Evolutionary conservation across 2,888 invertebrate species (phyloP), one percentile per base, ranked within the genome.

Genomic region (Dryobotodes eremita): DNA sequence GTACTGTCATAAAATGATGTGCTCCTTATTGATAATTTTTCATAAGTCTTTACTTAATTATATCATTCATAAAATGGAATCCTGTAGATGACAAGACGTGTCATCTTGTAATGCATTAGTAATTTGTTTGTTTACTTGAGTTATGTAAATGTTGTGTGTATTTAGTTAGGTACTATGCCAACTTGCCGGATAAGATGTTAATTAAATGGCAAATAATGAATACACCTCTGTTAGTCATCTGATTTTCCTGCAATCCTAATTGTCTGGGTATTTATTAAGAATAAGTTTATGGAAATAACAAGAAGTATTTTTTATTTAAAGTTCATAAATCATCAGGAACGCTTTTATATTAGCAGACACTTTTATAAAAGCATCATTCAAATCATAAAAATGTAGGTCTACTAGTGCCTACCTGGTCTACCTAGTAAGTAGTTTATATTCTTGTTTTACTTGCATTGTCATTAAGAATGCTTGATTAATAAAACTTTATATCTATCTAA

Each of bases 141-240:
- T 57, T 83, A 80, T 69, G 71, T 36, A 71, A 82, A 84, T 72
- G 46, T 64, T 82, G 10, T 53, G 42, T 64, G 42, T 81, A 79
- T 71, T 79, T 81, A 68, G 71, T 79, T 84, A 84, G 68, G 64
- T 75, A 71, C 83, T 78, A 78, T 78, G 66, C 55, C n/a, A 71
- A 79, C 71, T 72, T 72, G 23, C 62, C 72, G 80, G 66, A 23
- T 46, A 65, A 62, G 86, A 85, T 83, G 82, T 76, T 71, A 83
- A 85, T 82, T 85, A 59, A 74, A 71, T 20, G 59, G 61, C 42
- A 85, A 85, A 85, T 85, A 83, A 80, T 53, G 48, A 84, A 66
- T 64, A 59, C 15, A 73, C 15, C 11, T 53, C 53, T 64, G 36
- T 76, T 76, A 86, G 75, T 75, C 86, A 83, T 75, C 71, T 7